These are phyloP conservation scores for Pungitius pungitius DNA, from an alignment of 2,113 vertebrate species.

Conservation along the genomic window DNA sequence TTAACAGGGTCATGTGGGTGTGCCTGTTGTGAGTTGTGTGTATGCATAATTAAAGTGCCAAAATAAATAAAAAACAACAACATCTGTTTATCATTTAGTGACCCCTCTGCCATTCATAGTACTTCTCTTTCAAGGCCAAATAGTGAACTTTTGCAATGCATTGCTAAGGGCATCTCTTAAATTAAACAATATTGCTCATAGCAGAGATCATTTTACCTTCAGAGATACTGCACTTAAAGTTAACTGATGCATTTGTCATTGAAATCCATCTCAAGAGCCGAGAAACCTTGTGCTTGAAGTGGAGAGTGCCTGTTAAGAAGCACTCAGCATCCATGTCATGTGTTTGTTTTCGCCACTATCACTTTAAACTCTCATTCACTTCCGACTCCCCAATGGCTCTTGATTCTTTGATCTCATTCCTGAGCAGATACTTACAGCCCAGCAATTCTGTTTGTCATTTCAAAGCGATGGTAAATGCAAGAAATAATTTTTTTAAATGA, in stretches of 20 bases:
- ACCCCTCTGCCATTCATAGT: not conserved
- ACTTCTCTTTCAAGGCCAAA: constrained; percentile 8
- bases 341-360: constrained; percentile 62
- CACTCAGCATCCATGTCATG: constrained; percentile 38
- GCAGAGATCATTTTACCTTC: constrained; percentile 10
- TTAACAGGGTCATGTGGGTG: constrained; percentile 2
- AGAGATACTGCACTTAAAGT: constrained; percentile 42
- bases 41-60: too few relatives aligned
- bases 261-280: constrained; percentile 50
- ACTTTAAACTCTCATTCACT: constrained; percentile 68
- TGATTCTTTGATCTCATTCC: constrained; percentile 64
- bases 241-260: constrained; percentile 47
- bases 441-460: constrained; percentile 56
- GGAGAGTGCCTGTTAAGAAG: constrained; percentile 50
- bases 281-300: constrained; percentile 65
- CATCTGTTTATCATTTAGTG: not conserved
- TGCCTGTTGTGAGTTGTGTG: constrained; percentile 3
- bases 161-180: constrained; percentile 14
- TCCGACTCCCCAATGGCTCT: constrained; percentile 62
- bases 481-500: constrained; percentile 16
- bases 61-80: too few relatives aligned
- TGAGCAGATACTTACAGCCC: constrained; percentile 48
- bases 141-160: not conserved
- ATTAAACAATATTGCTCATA: constrained; percentile 23
- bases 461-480: constrained; percentile 35